These are phyloP conservation scores for Nomada fabriciana DNA, from an alignment of 2,888 invertebrate genomes.

Conservation along the genomic window DNA sequence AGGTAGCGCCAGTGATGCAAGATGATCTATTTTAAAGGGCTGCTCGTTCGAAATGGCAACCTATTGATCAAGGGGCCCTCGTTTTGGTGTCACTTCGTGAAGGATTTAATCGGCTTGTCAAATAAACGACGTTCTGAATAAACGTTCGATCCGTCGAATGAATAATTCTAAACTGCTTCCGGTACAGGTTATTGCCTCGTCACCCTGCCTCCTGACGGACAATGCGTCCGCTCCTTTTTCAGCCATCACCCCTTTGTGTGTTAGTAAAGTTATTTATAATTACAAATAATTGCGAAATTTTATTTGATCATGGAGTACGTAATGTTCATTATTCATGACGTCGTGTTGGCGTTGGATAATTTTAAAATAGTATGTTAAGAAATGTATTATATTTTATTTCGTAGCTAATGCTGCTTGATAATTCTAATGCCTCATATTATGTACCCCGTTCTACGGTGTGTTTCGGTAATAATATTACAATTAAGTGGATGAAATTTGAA, in stretches of 20 bases:
- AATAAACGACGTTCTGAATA: constrained; percentile 19
- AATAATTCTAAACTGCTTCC: constrained; percentile 32
- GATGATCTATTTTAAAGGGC: constrained; percentile 41
- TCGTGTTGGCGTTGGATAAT: too few relatives aligned
- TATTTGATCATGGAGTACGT: too few relatives aligned
- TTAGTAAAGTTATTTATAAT: too few relatives aligned
- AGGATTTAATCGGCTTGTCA: constrained; percentile 12
- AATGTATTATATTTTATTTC: too few relatives aligned
- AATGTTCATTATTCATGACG: too few relatives aligned
- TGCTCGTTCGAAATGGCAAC: background rate
- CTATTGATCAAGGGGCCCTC: constrained; percentile 22
- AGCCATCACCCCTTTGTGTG: background rate
- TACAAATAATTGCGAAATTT: too few relatives aligned
- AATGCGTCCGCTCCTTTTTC: background rate
- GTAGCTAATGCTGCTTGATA: too few relatives aligned
- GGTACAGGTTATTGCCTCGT: background rate
- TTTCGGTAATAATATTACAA: too few relatives aligned
- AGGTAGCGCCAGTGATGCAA: constrained; percentile 35
- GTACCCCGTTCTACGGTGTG: too few relatives aligned
- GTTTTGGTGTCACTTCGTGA: background rate
- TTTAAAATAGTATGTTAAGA: too few relatives aligned
- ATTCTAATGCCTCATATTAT: too few relatives aligned
- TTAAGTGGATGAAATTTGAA: too few relatives aligned
- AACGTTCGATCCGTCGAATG: constrained; percentile 38
- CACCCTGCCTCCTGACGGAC: background rate